Conservation (phyloP, 1,140 invertebrate genomes). For the Rhagoletis zephyria region DNA sequence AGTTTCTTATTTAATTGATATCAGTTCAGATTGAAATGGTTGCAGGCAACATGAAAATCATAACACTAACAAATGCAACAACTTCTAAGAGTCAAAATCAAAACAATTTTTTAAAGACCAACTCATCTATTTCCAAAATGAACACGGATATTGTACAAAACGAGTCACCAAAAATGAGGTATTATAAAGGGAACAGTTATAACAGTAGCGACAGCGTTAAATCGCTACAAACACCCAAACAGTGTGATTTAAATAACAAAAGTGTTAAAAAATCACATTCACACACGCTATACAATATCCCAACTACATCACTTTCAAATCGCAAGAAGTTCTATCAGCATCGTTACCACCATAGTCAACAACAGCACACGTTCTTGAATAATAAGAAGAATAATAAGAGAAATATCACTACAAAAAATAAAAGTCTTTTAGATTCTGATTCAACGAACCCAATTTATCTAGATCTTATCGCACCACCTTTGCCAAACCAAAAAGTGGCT, state of each 20-base stretch:
- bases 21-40: constrained; percentile 1
- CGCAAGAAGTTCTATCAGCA: constrained; percentile 56
- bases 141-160: constrained; percentile 14
- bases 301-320: constrained; percentile 35
- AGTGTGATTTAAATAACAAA: constrained; percentile 58
- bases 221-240: constrained; percentile 54
- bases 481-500: constrained; percentile 12
- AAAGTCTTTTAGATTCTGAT: background rate
- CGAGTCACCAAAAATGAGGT: background rate
- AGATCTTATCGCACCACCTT: background rate
- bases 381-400: background rate
- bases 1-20: background rate
- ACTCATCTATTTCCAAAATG: constrained; percentile 56
- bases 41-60: constrained; percentile 58
- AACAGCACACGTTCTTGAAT: constrained; percentile 41
- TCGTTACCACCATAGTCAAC: constrained; percentile 51
- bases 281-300: constrained; percentile 52
- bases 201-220: constrained; percentile 59
- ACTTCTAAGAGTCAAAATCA: constrained; percentile 52
- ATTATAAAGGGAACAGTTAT: constrained; percentile 52
- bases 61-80: constrained; percentile 54
- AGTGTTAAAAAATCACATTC: constrained; percentile 57
- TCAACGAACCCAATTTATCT: background rate
- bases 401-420: constrained; percentile 19
- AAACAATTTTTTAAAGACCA: constrained; percentile 57